Evolutionary conservation across 1,140 invertebrate genomes (phyloP), one percentile per base, ranked within the genome.

Genomic region (Bemisia tabaci): DNA sequence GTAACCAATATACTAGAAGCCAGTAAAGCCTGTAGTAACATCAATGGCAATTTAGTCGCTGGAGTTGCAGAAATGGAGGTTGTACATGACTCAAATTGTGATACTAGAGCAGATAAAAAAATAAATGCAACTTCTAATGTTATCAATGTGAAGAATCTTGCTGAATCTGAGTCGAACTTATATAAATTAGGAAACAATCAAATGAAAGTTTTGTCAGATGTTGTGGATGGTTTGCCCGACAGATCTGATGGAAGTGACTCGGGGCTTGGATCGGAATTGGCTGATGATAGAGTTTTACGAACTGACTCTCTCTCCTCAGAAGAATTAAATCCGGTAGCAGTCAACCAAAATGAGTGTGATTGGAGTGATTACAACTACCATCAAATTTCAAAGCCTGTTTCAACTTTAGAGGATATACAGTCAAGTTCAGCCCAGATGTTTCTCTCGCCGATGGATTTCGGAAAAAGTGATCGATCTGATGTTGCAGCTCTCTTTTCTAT

Each of bases 231-330:
- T 70, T 61, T 27, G 27, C 59, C 63, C 26, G 77, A 84, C 2
- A 77, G 87, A 65, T 89, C 86, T 9, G 89, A 91, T 74, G 88
- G 88, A 2, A 91, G 89, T 61, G 90, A 91, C 75, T 91, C 88
- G 1, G 90, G 90, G 0, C 73, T 92, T 25, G 87, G 76, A 24
- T 77, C 78, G 26, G 78, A 80, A 72, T 68, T 79, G 26, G 69
- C 71, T 63, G 79, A 80, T 67, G 77, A 79, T 67, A 68, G 78
- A 70, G 65, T 39, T 24, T 33, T 69, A 24, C 62, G 62, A 63
- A 68, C 63, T 26, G 69, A 70, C 26, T 70, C 69, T 21, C 26
- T 66, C n/a, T 68, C 67, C 17, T 70, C 69, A 2, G 69, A 70
- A 26, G 69, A 70, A 59, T 26, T 70, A 1, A 68, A 70, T 60